phyloP scores from a whole-genome alignment of 2,113 vertebrate species.

The Dunckerocampus dactyliophorus region DNA sequence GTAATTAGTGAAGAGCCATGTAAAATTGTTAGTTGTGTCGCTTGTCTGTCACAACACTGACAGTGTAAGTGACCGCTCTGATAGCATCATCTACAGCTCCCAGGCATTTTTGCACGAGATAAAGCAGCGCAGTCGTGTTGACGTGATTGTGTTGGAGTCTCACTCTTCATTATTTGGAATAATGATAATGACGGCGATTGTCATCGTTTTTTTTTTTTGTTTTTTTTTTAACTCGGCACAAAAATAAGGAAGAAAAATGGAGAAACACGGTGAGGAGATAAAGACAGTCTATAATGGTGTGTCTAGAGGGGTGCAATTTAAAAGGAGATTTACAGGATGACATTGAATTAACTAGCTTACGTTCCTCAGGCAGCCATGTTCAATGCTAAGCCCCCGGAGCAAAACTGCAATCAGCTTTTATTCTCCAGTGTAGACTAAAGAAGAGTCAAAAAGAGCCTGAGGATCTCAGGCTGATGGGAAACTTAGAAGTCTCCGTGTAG shows the following conservation, averaged over 20 bases:
- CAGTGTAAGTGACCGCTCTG: conserved; percentile 52
- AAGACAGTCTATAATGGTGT: conserved; percentile 42
- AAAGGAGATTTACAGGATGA: conserved; percentile 51
- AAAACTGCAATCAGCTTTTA: conserved; percentile 47
- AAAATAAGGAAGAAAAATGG: background rate
- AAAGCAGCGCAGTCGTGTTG: conserved; percentile 16
- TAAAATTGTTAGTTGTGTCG: conserved; percentile 54
- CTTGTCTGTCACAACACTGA: conserved; percentile 47
- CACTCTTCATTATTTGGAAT: conserved; percentile 4
- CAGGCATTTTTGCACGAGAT: conserved; percentile 42
- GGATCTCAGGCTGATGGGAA: conserved; percentile 38
- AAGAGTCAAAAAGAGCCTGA: conserved; percentile 34
- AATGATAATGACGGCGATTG: conserved; percentile 13
- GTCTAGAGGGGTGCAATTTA: conserved; percentile 45
- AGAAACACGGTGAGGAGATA: conserved; percentile 16
- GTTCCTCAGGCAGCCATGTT: conserved; percentile 40
- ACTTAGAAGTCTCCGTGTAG: conserved; percentile 34
- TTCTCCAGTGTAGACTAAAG: conserved; percentile 39
- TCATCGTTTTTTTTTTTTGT: conserved; percentile 1
- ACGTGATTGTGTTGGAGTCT: conserved; percentile 5
- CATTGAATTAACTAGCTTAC: conserved; percentile 46
- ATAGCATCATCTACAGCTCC: conserved; percentile 53
- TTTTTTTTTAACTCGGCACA: conserved; percentile 1
- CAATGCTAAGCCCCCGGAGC: conserved; percentile 26
- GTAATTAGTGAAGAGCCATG: conserved; percentile 65